Evolutionary conservation across 2,113 vertebrate genomes (phyloP), one percentile per base, ranked within the genome.

Genomic region (Pachyramphus minor): DNA sequence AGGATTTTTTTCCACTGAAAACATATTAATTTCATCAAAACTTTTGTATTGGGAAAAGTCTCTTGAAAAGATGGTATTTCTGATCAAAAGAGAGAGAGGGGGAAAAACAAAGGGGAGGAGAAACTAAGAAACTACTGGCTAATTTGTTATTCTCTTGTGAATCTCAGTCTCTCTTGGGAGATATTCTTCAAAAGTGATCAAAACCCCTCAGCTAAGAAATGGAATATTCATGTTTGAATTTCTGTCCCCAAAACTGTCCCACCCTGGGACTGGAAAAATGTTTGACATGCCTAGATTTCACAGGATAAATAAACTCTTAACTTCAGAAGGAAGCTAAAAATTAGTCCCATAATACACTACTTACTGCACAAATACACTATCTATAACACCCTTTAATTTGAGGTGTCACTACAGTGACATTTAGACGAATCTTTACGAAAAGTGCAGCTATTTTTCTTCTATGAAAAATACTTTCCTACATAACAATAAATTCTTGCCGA

Each of bases 141-240:
- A 55, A 63, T 93, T 87, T 84, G 17, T 16, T 84, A 2, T 35
- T 84, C 66, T 74, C 20, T 74, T 21, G 33, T 50, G 73, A 49
- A 78, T 81, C 39, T 81, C 21, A 42, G 2, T 67, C 39, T 60
- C 18, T 76, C n/a, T 52, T 49, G 35, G 52, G 84, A 78, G 8
- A 39, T 66, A n/a, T 27, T 81, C 41, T 92, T 84, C 87, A 81
- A 87, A 95, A 75, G 60, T 31, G 73, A 93, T 72, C 11, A 81
- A 95, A 96, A 9, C 2, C 16, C 11, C 27, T 63, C 30, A 67
- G 60, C 42, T 75, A 66, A 84, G 22, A 66, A 31, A 80, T 33
- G 14, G 50, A 89, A 87, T 87, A 89, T 77, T 87, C 28, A 74
- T 90, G 17, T 37, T 90, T 0, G 0, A 47, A 76, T 76, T 71